Evolutionary conservation across 2,888 invertebrate species (phyloP), one percentile per base, ranked within the genome.

Genomic region (Drosophila nr. perissopoda): DNA sequence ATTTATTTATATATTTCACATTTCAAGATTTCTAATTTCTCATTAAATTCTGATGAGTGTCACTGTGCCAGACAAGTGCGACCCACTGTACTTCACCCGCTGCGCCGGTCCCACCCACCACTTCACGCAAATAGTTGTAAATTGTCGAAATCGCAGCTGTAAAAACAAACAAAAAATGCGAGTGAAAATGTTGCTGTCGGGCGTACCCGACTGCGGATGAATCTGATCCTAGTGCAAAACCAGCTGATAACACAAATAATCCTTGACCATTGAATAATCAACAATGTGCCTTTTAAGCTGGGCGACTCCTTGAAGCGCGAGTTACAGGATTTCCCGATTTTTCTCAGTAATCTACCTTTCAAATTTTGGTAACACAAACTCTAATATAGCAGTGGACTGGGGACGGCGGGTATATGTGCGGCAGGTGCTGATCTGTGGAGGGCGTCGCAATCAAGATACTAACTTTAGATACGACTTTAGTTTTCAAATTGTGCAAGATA

Each of bases 91-190:
- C 56, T 27, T 38, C 66, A 33, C 16, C 18, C 36, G 38, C 57
- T 27, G n/a, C 31, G 29, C 27, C 54, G 4, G 2, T 8, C 7
- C 36, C 54, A 25, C 10, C 38, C 36, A 38, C 2, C 51, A 36
- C n/a, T 36, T 13, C 36, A 36, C 38, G 36, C 67, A 71, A 81
- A 82, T 81, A 82, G 82, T 81, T 81, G 85, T 72, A 82, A 81
- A 87, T 78, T 74, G 78, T 70, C 65, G 70, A 68, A 81, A 81
- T 58, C 67, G 46, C 71, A 63, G 66, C 4, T 18, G 83, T 52
- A 67, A 88, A 70, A 72, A 59, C 36, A 42, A 49, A 49, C 36
- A 46, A 64, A 46, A 51, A 52, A 34, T 3, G 8, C 2, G 11
- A 42, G 0, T 21, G 11, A 42, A 0, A 11, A 21, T 2, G 21